Evolutionary conservation across 1,140 invertebrate species (phyloP), one percentile per base, ranked within the genome.

Genomic region (Aradophagus sp.): DNA sequence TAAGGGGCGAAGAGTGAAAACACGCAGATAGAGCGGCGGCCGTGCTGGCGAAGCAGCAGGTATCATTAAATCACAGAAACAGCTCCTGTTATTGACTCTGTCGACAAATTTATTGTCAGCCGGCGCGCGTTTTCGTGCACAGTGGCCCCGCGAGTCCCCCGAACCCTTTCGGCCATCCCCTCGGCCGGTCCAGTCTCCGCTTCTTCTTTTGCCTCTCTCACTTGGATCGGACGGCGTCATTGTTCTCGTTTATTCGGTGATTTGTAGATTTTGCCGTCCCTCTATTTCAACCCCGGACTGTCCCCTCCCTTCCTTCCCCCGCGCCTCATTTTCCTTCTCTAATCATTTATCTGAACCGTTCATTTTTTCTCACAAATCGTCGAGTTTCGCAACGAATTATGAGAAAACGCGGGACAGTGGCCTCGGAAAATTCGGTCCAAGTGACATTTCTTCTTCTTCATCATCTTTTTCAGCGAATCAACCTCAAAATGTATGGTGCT

Each of bases 51-150:
- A 58, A 63, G 58, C 70, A 63, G 80, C 70, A 63, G 80, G 72
- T 78, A 77, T 84, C 82, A 83, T 85, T 85, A 85, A 84, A 85
- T 85, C 84, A 84, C 79, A 80, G 81, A 80, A 83, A 84, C 82
- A 81, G 80, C 76, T 78, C 80, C 84, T 85, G 84, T 83, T 85
- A 85, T 85, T 84, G 84, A 85, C 83, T 84, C 76, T 76, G 76
- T 61, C 76, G 83, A 85, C 84, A 85, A 85, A 85, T 85, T 85
- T 85, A 85, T 84, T 77, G 82, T 84, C 81, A 75, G 73, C 55
- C 76, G 48, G 76, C 66, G 69, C 73, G 77, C 73, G 77, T 78
- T 81, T 81, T 77, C 75, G 77, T 78, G 76, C 76, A 73, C 74
- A 66, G 63, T 71, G 74, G 58, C 48, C n/a, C 72, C 75, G 63